Evolutionary conservation across 2,797 vertebrate genomes (phyloP).

Genomic region (Megalops cyprinoides): DNA sequence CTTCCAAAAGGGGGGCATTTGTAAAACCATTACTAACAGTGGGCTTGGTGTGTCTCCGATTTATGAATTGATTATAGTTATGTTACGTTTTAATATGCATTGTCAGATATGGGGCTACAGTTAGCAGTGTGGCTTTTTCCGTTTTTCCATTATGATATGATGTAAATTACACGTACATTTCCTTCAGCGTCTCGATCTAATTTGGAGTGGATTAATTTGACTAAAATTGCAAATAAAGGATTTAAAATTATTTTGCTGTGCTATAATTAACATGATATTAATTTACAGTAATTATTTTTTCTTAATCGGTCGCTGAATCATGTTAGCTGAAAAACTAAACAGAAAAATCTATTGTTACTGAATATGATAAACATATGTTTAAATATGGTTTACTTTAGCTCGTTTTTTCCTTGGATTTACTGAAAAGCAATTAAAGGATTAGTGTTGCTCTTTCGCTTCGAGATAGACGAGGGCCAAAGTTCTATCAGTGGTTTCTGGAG

Average conservation of each 20-base stretch:
- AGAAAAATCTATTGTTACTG: neutral
- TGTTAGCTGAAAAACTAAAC: neutral
- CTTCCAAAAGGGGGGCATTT: slow-evolving; percentile 22
- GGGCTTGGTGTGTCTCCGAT: neutral
- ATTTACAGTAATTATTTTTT: neutral
- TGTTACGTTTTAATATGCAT: neutral
- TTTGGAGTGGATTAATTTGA: neutral
- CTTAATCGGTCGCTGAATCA: neutral
- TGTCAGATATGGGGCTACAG: neutral
- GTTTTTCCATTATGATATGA: no score
- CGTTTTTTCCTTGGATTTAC: neutral
- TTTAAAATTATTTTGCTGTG: neutral
- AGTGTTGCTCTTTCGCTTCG: no score
- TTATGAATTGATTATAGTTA: neutral
- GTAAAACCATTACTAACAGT: slow-evolving; percentile 28
- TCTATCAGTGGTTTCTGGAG: no score
- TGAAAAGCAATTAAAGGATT: no score
- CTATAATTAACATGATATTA: neutral
- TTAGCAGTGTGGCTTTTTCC: no score
- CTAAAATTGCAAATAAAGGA: neutral
- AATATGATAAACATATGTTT: neutral
- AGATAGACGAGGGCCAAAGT: no score
- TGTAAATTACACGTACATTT: no score
- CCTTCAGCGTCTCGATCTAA: no score
- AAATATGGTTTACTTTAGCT: no score